These are phyloP conservation scores for Corythaeola cristata DNA, from an alignment of 2,113 vertebrate genomes.

Conservation along the genomic window DNA sequence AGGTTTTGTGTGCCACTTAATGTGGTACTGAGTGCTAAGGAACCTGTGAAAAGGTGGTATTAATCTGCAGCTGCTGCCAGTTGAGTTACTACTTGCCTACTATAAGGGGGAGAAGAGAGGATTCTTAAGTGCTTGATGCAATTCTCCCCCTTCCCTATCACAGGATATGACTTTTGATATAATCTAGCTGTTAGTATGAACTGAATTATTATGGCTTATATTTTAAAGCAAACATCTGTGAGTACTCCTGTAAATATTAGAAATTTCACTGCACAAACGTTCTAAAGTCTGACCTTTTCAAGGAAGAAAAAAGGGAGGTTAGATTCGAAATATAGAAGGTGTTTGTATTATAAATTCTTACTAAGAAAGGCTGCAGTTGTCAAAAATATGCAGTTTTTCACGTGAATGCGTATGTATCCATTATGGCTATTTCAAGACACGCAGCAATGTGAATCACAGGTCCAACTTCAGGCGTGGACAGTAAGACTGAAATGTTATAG, in stretches of 20 bases:
- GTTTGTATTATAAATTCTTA: background rate
- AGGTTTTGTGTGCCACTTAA: background rate
- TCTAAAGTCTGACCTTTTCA: background rate
- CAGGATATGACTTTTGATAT: background rate
- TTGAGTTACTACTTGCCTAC: background rate
- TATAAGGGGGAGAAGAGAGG: background rate
- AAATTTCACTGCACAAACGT: background rate
- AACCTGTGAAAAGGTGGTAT: background rate
- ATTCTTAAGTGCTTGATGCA: background rate
- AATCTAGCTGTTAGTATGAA: background rate
- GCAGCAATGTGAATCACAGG: background rate
- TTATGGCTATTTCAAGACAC: background rate
- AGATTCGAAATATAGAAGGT: constrained; percentile 16
- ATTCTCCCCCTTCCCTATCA: background rate
- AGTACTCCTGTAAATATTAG: constrained; percentile 31
- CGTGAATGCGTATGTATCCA: background rate
- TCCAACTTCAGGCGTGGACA: background rate
- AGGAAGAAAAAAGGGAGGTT: background rate
- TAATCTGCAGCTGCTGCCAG: background rate
- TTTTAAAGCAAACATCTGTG: constrained; percentile 25
- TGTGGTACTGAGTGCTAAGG: background rate
- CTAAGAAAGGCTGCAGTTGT: background rate
- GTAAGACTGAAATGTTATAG: background rate
- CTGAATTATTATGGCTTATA: background rate
- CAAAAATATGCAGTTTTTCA: background rate